Base-by-base conservation (phyloP, 2,797 vertebrate genomes). In the Labeo calbasu region DNA sequence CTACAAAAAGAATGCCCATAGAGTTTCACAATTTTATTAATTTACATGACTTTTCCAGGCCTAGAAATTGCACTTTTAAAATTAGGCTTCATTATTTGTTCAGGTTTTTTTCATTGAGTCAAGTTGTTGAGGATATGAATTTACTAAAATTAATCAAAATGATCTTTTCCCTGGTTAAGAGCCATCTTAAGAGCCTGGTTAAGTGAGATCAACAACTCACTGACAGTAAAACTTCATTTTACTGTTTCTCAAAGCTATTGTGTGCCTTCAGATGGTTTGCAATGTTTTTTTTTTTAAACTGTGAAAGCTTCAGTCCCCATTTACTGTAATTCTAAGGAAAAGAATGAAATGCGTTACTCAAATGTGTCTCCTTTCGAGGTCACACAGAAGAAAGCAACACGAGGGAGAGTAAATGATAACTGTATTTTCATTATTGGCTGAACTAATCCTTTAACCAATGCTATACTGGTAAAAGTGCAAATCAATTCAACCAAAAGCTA, bases 401-500 rank as follows among this genome's bases (percentile, higher is more conserved):
- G 11, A 28, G 15, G 21, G 59, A 1, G 2, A 59, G n/a, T n/a
- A 6, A 77, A 77, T 55, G 21, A 77, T 43, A 59, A 48, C 48
- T 69, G 11, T 40, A 36, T 84, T 81, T 75, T 57, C 21, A 28
- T 57, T 48, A 79, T 81, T 77, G 53, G 48, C 69, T 83, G 25
- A 53, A 84, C 40, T 51, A 66, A 69, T 78, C 66, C 51, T 70
- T 81, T 21, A 50, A 77, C 11, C 46, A 82, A 61, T 36, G 19
- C 46, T 66, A 65, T 53, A 23, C 80, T 75, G 46, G 51, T 43
- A 82, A 70, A 77, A 32, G 61, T 48, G 72, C 32, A n/a, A 69
- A 84, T 85, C 84, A 87, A 87, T 87, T 51, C 48, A 51, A 70
- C 65, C 68, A 82, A 86, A 28, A 82, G 65, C 63, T 17, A 55